Evolutionary conservation across 2,888 invertebrate species (phyloP), one percentile per base, ranked within the genome.

Genomic region (Drosophila austrosaltans): DNA sequence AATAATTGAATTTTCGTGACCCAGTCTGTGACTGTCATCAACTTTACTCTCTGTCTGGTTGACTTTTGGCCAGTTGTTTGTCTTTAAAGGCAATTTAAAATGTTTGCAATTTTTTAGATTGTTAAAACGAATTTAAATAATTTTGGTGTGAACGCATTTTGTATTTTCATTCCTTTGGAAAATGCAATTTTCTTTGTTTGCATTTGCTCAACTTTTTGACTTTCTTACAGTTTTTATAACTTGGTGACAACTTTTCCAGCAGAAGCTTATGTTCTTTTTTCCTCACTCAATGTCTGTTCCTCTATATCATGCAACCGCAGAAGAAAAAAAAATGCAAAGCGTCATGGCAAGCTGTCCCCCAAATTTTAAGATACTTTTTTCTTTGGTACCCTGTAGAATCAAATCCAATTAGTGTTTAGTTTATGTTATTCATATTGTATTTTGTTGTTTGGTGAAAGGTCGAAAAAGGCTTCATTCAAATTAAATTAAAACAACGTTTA

Each of bases 1-100:
- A 79, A 86, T 86, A 77, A 86, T 86, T 82, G 69, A 81, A 79
- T 79, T 70, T 59, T 69, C 12, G 60, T 40, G 66, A 53, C 70
- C 79, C 83, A 77, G 53, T 67, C 53, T 30, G 20, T 30, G 59
- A 42, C 66, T 62, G 73, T 72, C 72, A 72, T 68, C 72, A 72
- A 40, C 56, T 32, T 56, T 69, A 59, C 57, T 5, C 6, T 42
- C 48, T 48, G 22, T 25, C 48, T 48, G 4, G 4, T 8, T 25
- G 1, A 48, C 48, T 48, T 22, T 48, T 42, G 56, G 61, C 54
- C 44, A 53, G 67, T 57, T 59, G 53, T 36, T 36, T 36, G 39
- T 62, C 66, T 60, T 71, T 61, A 76, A 82, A 82, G 64, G 71
- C 82, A 78, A 75, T 80, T 82, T 67, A 64, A 67, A 69, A 53